Evolutionary conservation across 2,888 invertebrate genomes (phyloP).

Genomic region (Phaonia tiefii): DNA sequence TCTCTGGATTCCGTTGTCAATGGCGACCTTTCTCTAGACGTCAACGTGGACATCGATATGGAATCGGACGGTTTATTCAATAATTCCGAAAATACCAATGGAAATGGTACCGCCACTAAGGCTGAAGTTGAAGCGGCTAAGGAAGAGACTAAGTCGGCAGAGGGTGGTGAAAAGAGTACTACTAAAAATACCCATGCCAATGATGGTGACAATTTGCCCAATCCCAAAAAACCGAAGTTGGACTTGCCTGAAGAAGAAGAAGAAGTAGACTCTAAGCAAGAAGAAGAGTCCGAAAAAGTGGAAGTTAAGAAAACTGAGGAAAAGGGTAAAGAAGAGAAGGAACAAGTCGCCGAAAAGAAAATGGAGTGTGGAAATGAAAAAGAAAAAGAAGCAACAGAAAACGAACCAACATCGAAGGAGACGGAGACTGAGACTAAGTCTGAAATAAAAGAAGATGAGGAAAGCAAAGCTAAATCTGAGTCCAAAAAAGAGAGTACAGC

Average conservation of each 20-base stretch:
- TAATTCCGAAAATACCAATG: conserved; percentile 76
- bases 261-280: conserved; percentile 4
- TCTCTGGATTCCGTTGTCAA: conserved; percentile 81
- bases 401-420: background rate
- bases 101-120: conserved; percentile 62
- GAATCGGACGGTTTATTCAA: conserved; percentile 81
- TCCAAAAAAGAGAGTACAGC: conserved; percentile 19
- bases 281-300: conserved; percentile 24
- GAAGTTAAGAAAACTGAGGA: background rate
- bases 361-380: conserved; percentile 45
- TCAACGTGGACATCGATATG: conserved; percentile 83
- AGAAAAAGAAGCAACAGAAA: conserved; percentile 28
- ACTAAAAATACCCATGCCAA: conserved; percentile 66
- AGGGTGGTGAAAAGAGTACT: conserved; percentile 37
- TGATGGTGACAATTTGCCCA: conserved; percentile 79
- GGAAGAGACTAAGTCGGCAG: conserved; percentile 39
- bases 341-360: conserved; percentile 21
- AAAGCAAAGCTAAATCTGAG: conserved; percentile 12
- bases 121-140: conserved; percentile 61
- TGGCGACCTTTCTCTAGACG: conserved; percentile 81
- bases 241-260: conserved; percentile 70
- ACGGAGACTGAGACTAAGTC: background rate
- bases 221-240: conserved; percentile 80
- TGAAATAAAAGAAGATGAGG: conserved; percentile 37
- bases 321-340: conserved; percentile 19